Evolutionary conservation across 2,113 vertebrate species (phyloP), one percentile per base, ranked within the genome.

Genomic region (Pseudopipra pipra): DNA sequence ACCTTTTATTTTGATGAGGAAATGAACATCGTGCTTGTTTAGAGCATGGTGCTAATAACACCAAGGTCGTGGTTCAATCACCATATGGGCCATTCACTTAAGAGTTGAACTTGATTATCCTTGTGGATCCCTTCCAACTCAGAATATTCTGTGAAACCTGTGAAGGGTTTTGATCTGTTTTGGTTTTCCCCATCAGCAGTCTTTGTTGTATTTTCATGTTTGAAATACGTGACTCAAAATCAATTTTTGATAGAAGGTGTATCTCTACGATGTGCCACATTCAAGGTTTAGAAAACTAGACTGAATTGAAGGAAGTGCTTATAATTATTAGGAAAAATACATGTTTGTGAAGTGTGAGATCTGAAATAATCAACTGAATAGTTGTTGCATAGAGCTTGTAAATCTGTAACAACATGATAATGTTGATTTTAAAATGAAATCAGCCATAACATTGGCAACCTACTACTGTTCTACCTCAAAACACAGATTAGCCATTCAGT

Each of bases 391-490:
- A 80, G 59, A 91, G 37, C 44, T 87, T 39, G 39, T 22, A 92
- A 92, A 94, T 81, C 71, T 92, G 79, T 85, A 80, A 80, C 5
- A 5, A 41, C 65, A 63, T 92, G 77, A 90, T 94, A 93, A 72
- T 66, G 37, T 72, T 91, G 71, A 92, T 79, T 89, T 89, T 49
- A 87, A 95, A 96, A 78, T 85, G 2, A 92, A 91, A 91, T 89
- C 63, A 78, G 31, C 43, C 33, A 16, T 79, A 90, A 79, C 15
- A 16, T 15, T 93, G 65, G 37, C 76, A 94, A 61, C 54, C 46
- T 84, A 56, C 46, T 83, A 47, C 39, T 93, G 31, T 79, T 86
- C 72, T 84, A 22, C 72, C 54, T 88, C 72, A 90, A 68, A 95
- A 90, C 58, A 62, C 49, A 90, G 65, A 86, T 70, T 52, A 49